These are phyloP conservation scores for Spinibarbus caldwelli DNA, from an alignment of 2,797 vertebrate species.

Conservation along the genomic window DNA sequence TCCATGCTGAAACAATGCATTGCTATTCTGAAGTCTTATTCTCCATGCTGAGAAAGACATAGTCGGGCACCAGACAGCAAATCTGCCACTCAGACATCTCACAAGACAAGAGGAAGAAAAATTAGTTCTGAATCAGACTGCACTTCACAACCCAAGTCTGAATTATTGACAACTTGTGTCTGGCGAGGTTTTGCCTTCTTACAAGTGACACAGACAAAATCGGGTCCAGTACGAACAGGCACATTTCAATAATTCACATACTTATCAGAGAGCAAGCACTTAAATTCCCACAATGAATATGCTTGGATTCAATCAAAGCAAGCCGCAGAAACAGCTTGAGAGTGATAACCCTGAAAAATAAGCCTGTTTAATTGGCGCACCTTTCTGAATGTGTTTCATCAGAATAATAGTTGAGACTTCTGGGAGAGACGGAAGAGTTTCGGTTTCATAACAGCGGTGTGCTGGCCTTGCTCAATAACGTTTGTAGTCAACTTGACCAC, in stretches of 20 bases:
- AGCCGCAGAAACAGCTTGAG: conserved; percentile 13
- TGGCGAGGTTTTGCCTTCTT: conserved; percentile 16
- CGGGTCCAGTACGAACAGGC: conserved; percentile 24
- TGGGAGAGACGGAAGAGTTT: conserved; percentile 7
- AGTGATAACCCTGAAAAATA: conserved; percentile 39
- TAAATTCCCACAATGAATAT: conserved; percentile 34
- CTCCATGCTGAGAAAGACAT: not conserved
- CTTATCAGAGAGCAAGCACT: conserved; percentile 7
- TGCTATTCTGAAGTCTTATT: conserved; percentile 17
- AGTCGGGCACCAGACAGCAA: conserved; percentile 26
- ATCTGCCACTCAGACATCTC: conserved; percentile 46
- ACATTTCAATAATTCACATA: conserved; percentile 45
- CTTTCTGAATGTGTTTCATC: conserved; percentile 24
- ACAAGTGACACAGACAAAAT: conserved; percentile 25
- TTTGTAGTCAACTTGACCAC: conserved; percentile 29
- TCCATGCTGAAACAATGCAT: not conserved
- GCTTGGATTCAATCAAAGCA: conserved; percentile 29
- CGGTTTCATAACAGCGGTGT: conserved; percentile 1
- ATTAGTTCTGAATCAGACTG: conserved; percentile 22
- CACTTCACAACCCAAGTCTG: conserved; percentile 34
- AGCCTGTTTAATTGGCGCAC: conserved; percentile 24
- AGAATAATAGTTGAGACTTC: conserved; percentile 21
- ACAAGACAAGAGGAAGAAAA: conserved; percentile 34
- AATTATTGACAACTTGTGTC: conserved; percentile 42
- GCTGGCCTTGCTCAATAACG: not conserved